Percentiles rank a stretch among this genome's conserved stretches.
Conservation (phyloP, 2,888 invertebrate genomes). For the Lutraria lutraria region DNA sequence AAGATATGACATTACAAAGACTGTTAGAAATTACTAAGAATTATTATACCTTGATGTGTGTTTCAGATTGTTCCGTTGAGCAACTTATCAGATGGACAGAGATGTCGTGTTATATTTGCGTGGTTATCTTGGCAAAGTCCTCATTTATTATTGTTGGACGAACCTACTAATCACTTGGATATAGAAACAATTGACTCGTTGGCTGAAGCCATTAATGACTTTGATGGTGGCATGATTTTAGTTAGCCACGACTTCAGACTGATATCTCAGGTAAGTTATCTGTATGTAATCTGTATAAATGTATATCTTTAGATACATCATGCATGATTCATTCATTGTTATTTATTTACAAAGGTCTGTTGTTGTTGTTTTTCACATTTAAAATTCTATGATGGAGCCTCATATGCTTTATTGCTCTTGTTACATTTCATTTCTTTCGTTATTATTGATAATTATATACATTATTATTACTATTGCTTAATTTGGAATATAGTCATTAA, state of each 20-base stretch:
- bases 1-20: not conserved
- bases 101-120: constrained; percentile 99
- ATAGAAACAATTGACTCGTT: constrained; percentile 96
- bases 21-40: too few species aligned
- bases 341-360: too few species aligned
- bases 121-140: constrained; percentile 99
- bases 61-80: constrained; percentile 95
- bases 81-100: constrained; percentile 98
- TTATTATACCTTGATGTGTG: not conserved
- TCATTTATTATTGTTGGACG: constrained; percentile 93
- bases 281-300: too few species aligned
- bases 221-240: constrained; percentile 99
- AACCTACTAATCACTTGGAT: constrained; percentile 88
- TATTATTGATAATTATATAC: too few species aligned
- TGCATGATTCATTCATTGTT: too few species aligned
- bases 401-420: too few species aligned
- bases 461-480: too few species aligned
- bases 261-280: constrained; percentile 95
- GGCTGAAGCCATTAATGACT: constrained; percentile 98
- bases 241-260: constrained; percentile 99
- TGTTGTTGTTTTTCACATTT: too few species aligned
- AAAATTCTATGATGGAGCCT: too few species aligned
- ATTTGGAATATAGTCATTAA: too few species aligned
- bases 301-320: too few species aligned
- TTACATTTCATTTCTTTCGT: too few species aligned